A percentile compares a stretch with the other conserved stretches of the same genome.
Evolutionary conservation across 1,140 invertebrate species (phyloP).

Genomic region (Rhizoglyphus robini): DNA sequence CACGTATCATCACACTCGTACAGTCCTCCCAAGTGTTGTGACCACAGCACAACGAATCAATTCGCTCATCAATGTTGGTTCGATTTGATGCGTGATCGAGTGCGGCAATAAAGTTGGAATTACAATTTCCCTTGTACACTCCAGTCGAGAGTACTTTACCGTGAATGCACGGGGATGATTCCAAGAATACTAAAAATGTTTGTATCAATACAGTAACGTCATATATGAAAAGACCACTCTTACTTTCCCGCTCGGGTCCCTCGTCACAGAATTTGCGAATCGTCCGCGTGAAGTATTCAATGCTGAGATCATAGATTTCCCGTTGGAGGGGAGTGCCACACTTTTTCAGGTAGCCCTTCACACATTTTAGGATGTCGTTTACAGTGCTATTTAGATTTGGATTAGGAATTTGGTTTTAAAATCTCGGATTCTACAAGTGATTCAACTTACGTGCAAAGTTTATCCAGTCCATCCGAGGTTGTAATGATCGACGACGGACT

Average conservation of each 20-base stretch:
- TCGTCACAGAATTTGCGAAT: constrained; percentile 27
- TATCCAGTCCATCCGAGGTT: constrained; percentile 25
- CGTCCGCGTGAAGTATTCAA: constrained; percentile 25
- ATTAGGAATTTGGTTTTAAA: background rate
- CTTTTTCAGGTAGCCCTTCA: constrained; percentile 26
- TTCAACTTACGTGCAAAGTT: constrained; percentile 26
- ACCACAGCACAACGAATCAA: constrained; percentile 23
- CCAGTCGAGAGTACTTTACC: constrained; percentile 20
- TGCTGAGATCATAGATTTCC: constrained; percentile 27
- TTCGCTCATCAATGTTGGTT: constrained; percentile 5
- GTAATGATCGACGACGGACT: constrained; percentile 22
- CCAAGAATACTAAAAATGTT: constrained; percentile 17
- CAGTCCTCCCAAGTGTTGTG: constrained; percentile 20
- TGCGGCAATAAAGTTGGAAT: constrained; percentile 11
- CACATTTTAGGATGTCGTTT: constrained; percentile 25
- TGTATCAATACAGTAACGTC: background rate
- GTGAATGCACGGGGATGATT: constrained; percentile 23
- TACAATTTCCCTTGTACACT: constrained; percentile 18
- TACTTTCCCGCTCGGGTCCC: constrained; percentile 12
- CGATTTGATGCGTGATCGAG: constrained; percentile 13
- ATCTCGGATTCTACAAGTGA: background rate
- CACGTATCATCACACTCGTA: background rate
- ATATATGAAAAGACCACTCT: background rate
- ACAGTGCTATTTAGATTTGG: constrained; percentile 11
- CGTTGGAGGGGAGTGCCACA: constrained; percentile 29